These are phyloP conservation scores for Drosophila ezoana DNA, from an alignment of 2,888 invertebrate genomes.

Conservation along the genomic window DNA sequence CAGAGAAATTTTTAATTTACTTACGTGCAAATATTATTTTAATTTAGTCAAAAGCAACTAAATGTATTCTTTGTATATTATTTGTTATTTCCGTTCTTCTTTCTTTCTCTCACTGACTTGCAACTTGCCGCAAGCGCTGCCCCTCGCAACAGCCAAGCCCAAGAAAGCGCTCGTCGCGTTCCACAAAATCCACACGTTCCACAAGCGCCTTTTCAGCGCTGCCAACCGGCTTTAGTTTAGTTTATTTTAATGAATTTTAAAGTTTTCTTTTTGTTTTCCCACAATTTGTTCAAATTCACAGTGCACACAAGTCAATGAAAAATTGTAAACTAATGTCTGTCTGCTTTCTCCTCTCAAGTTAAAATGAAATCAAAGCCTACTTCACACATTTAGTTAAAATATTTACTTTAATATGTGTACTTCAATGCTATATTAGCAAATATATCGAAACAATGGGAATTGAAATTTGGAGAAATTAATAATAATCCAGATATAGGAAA, in stretches of 20 bases:
- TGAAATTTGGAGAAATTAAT: too few species aligned
- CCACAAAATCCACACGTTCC: conserved; percentile 10
- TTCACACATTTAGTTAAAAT: background rate
- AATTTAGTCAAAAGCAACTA: background rate
- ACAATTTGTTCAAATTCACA: conserved; percentile 1
- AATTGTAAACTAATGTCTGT: background rate
- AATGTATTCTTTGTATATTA: background rate
- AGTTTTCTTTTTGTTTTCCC: too few species aligned
- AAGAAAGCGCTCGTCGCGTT: conserved; percentile 9
- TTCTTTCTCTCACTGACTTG: background rate
- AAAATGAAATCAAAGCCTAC: background rate
- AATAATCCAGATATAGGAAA: too few species aligned
- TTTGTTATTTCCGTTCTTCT: background rate
- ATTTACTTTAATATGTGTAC: too few species aligned
- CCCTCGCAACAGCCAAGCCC: background rate
- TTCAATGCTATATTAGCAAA: too few species aligned
- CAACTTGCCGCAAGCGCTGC: background rate
- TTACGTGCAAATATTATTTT: conserved; percentile 5
- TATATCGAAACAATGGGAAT: too few species aligned
- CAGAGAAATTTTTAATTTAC: background rate
- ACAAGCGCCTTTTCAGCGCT: conserved; percentile 12
- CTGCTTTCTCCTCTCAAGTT: background rate
- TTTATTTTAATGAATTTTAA: background rate
- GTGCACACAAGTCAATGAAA: background rate
- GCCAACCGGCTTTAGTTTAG: conserved; percentile 26